phyloP scores from a whole-genome alignment of 2,113 vertebrate genomes.

The Ictalurus furcatus region DNA sequence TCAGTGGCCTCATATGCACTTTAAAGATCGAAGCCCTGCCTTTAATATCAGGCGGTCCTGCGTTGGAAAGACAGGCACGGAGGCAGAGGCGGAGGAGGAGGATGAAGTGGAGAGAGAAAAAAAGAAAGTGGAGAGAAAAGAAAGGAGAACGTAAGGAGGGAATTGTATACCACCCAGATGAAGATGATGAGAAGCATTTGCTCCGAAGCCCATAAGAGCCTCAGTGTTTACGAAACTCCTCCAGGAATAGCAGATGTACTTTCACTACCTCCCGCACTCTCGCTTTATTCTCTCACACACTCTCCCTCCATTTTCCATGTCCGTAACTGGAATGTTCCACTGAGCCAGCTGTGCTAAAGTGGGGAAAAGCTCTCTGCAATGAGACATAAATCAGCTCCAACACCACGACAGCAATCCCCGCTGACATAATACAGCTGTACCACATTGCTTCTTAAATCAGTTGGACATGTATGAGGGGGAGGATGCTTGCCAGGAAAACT shows the following conservation, averaged over 20 bases:
- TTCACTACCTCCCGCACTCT: conserved; percentile 6
- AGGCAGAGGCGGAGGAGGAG: not conserved
- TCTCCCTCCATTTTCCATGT: conserved; percentile 18
- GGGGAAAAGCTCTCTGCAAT: not conserved
- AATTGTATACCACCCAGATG: conserved; percentile 21
- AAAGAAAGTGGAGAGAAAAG: not conserved
- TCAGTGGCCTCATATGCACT: conserved; percentile 77
- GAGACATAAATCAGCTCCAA: conserved; percentile 21
- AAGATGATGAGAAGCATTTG: conserved; percentile 28
- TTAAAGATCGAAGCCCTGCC: conserved; percentile 80
- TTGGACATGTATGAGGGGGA: too few relatives aligned
- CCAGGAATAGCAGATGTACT: conserved; percentile 24
- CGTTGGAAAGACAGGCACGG: not conserved
- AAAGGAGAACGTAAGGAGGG: not conserved
- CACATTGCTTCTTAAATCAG: not conserved
- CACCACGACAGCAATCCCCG: conserved; percentile 7
- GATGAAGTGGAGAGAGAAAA: not conserved
- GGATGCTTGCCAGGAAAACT: not conserved
- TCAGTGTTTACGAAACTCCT: conserved; percentile 21
- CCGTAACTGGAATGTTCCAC: conserved; percentile 24
- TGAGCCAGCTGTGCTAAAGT: conserved; percentile 25
- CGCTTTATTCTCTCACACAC: conserved; percentile 6
- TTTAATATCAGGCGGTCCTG: conserved; percentile 79
- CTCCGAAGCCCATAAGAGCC: not conserved
- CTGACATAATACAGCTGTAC: conserved; percentile 29